These are phyloP conservation scores for Operophtera brumata DNA, from an alignment of 2,888 invertebrate species.

Conservation along the genomic window DNA sequence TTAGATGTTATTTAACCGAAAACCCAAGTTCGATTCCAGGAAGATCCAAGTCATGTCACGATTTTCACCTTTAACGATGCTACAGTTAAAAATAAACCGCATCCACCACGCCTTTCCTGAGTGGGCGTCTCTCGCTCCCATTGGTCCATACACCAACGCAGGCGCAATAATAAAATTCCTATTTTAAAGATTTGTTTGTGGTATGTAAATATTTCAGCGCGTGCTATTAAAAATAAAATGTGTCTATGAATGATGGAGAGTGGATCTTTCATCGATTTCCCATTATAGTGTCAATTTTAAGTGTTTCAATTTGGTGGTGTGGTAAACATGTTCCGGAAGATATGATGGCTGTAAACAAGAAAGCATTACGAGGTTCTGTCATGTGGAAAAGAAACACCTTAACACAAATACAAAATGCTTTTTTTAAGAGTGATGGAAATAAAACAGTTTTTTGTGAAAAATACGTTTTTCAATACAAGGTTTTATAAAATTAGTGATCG, in stretches of 20 bases:
- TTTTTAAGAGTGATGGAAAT: no score
- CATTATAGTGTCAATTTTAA: constrained; percentile 36
- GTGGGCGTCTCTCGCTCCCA: constrained; percentile 33
- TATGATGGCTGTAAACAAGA: neutral
- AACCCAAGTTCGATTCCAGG: neutral
- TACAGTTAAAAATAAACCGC: constrained; percentile 5
- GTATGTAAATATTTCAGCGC: constrained; percentile 41
- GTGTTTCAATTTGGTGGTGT: constrained; percentile 18
- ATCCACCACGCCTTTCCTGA: constrained; percentile 29
- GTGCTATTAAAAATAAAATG: constrained; percentile 36
- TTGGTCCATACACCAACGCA: constrained; percentile 35
- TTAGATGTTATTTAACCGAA: neutral
- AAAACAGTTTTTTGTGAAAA: no score
- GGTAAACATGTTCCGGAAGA: neutral
- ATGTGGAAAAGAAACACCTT: neutral
- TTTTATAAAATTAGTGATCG: no score
- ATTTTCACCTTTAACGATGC: neutral
- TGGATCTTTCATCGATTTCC: constrained; percentile 42
- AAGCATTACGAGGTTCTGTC: neutral
- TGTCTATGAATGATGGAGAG: constrained; percentile 20
- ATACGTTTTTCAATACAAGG: no score
- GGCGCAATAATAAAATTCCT: constrained; percentile 33
- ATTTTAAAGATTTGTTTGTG: constrained; percentile 20
- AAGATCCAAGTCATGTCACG: neutral
- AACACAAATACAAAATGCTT: no score